Evolutionary conservation across 2,888 invertebrate genomes (phyloP), one percentile per base, ranked within the genome.

Genomic region (Amphipyra tragopoginis): DNA sequence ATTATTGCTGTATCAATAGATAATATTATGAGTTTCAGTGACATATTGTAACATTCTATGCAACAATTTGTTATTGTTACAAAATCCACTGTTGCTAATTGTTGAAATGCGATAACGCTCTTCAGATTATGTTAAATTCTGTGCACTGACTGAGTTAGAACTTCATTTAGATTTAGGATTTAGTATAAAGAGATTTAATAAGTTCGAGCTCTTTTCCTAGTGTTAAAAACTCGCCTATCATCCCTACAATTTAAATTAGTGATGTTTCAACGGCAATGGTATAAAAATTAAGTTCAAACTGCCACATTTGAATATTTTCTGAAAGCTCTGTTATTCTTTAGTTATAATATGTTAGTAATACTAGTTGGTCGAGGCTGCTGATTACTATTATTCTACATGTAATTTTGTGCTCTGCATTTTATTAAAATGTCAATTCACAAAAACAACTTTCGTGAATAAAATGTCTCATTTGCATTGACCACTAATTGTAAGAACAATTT

Each of bases 401-500:
- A 4, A 8, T 34, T 34, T 34, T 3, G 8, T 38, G n/a, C n/a
- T 38, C 38, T 38, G 38, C n/a, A 15, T 42, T 14, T 42, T 15
- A 42, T 42, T 29, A 5, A 33, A 49, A 42, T 50, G 36, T 42
- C 26, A 57, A 40, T 0, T 44, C 5, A n/a, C 9, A 21, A 39
- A 39, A 53, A 65, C 38, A 42, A 67, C 48, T 49, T 65, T 66
- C 33, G 14, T 43, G 5, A 49, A 38, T 48, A 51, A 58, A 54
- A 55, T 21, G 4, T 34, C 34, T 39, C 4, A 44, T 55, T 74
- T 50, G 42, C 49, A 60, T 53, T 50, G 10, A 49, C 4, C 36
- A 44, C 14, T 53, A 60, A 14, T 29, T 7, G 5, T 29, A 13
- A 40, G 15, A 59, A 21, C 42, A n/a, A 45, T 64, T 70, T 54